These are phyloP conservation scores for Caenorhabditis imperialis DNA, from an alignment of 2,888 invertebrate species.

Conservation along the genomic window DNA sequence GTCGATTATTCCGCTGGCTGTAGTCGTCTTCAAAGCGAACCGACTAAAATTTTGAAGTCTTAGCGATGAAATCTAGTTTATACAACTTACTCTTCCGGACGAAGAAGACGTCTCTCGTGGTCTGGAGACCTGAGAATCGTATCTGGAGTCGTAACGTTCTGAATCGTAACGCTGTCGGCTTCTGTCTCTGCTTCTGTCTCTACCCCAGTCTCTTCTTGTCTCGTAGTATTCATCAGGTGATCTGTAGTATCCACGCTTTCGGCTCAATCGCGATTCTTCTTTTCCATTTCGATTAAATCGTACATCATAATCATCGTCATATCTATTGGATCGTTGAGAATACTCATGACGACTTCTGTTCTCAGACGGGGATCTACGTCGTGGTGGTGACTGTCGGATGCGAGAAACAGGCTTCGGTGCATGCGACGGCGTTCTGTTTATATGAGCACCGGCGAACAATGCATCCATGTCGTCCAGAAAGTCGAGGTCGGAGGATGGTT, in stretches of 20 bases:
- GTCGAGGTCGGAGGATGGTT: not conserved
- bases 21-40: conserved; percentile 39
- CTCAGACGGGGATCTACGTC: not conserved
- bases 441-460: conserved; percentile 6
- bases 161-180: too few species aligned
- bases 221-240: conserved; percentile 8
- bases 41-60: conserved; percentile 8
- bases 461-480: conserved; percentile 20
- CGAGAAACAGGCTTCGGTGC: not conserved
- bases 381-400: not conserved
- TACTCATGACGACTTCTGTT: not conserved
- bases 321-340: not conserved
- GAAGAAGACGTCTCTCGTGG: conserved; percentile 20
- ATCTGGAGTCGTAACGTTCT: conserved; percentile 12
- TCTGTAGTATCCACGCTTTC: conserved; percentile 14
- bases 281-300: conserved; percentile 9
- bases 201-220: not conserved
- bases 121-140: conserved; percentile 15
- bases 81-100: conserved; percentile 30
- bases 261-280: conserved; percentile 26
- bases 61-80: not conserved
- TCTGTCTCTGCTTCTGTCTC: not conserved
- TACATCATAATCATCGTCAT: conserved; percentile 6
- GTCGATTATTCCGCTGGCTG: not conserved
- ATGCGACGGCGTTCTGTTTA: conserved; percentile 7